Evolutionary conservation across 2,113 vertebrate genomes (phyloP).

Genomic region (Piaya cayana): DNA sequence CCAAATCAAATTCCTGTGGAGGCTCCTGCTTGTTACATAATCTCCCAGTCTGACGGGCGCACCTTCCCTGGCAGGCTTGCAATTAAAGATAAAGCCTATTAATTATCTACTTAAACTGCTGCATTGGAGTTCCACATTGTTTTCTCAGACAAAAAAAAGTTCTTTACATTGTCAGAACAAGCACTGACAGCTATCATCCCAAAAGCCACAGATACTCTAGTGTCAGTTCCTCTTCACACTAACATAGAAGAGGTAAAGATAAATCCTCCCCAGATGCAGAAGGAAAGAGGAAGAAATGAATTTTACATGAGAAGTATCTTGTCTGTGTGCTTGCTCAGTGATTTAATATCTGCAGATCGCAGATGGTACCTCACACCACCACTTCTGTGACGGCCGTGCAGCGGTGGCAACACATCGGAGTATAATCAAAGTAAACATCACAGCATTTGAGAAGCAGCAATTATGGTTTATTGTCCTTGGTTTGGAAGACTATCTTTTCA

Average conservation of each 20-base stretch:
- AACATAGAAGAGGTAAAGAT: not conserved
- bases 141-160: not conserved
- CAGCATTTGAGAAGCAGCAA: not conserved
- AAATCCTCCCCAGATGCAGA: not conserved
- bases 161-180: not conserved
- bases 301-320: not conserved
- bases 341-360: not conserved
- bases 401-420: not conserved
- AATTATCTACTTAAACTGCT: not conserved
- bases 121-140: not conserved
- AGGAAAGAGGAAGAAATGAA: not conserved
- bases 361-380: not conserved
- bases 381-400: not conserved
- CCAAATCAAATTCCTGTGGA: not conserved
- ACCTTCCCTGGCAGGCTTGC: not conserved
- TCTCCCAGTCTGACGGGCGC: not conserved
- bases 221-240: not conserved
- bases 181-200: not conserved
- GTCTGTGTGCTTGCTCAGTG: not conserved
- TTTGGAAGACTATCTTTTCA: not conserved
- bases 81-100: not conserved
- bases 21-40: not conserved
- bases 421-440: not conserved
- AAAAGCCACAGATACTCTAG: not conserved
- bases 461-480: not conserved